Conservation (phyloP, 2,888 invertebrate genomes). For the Lasioglossum pauxillum region DNA sequence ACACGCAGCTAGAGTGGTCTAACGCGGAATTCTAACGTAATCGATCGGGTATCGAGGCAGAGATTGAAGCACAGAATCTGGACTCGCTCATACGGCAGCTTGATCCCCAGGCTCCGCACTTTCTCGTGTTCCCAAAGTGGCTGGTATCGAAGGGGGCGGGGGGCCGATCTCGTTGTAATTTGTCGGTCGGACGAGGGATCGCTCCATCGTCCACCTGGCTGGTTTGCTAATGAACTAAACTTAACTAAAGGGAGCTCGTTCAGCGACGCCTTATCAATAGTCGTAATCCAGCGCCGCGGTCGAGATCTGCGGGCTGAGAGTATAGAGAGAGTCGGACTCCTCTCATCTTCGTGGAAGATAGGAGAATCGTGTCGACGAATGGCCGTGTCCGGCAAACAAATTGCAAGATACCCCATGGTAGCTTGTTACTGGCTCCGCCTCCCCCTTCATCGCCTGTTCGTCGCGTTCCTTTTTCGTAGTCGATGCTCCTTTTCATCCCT, state of each 20-base stretch:
- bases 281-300: slow-evolving; percentile 69
- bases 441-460: slow-evolving; percentile 9
- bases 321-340: slow-evolving; percentile 70
- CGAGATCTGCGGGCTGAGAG: slow-evolving; percentile 56
- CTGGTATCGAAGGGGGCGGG: slow-evolving; percentile 46
- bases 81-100: neutral
- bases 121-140: slow-evolving; percentile 36
- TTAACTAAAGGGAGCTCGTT: slow-evolving; percentile 78
- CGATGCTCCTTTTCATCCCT: slow-evolving; percentile 51
- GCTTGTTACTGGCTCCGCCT: slow-evolving; percentile 75
- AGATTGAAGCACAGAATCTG: neutral
- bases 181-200: slow-evolving; percentile 74
- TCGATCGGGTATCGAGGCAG: neutral
- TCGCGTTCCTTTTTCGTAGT: slow-evolving; percentile 31
- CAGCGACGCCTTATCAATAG: slow-evolving; percentile 79
- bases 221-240: slow-evolving; percentile 80
- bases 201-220: slow-evolving; percentile 78
- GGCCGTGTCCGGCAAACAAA: slow-evolving; percentile 84
- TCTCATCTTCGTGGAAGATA: slow-evolving; percentile 81
- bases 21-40: neutral
- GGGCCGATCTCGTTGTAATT: slow-evolving; percentile 76
- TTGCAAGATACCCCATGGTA: slow-evolving; percentile 82
- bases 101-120: slow-evolving; percentile 4
- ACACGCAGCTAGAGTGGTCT: neutral
- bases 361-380: slow-evolving; percentile 83